Evolutionary conservation across 2,113 vertebrate genomes (phyloP).

Genomic region (Phalacrocorax carbo): DNA sequence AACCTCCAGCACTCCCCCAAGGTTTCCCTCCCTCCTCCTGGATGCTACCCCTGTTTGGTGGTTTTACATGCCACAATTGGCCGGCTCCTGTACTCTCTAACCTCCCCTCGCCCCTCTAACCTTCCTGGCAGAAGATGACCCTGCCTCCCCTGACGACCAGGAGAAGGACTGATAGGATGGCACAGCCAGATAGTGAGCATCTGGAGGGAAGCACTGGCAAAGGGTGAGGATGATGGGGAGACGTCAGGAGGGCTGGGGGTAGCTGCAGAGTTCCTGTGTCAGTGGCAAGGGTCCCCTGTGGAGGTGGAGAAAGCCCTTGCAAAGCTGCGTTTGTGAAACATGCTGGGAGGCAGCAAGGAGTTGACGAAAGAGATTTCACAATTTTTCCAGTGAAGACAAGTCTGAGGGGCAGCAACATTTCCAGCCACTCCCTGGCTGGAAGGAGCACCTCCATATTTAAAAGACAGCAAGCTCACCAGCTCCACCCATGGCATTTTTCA

Average conservation of each 20-base stretch:
- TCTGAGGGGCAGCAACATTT: background rate
- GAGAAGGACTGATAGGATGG: background rate
- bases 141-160: background rate
- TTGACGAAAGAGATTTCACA: background rate
- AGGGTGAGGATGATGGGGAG: background rate
- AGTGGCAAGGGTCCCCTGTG: accelerated
- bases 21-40: background rate
- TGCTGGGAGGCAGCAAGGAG: background rate
- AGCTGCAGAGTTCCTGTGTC: background rate
- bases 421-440: background rate
- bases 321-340: background rate
- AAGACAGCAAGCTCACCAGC: background rate
- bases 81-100: background rate
- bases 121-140: background rate
- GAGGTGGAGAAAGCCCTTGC: background rate
- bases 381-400: background rate
- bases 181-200: background rate
- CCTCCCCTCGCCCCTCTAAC: background rate
- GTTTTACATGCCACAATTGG: accelerated
- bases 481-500: background rate
- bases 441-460: background rate
- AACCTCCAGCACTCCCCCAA: background rate
- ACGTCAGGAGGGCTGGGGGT: too few relatives aligned
- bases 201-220: background rate
- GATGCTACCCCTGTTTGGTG: accelerated